Conservation (phyloP, 2,888 invertebrate species). For the Lochmaea capreae region DNA sequence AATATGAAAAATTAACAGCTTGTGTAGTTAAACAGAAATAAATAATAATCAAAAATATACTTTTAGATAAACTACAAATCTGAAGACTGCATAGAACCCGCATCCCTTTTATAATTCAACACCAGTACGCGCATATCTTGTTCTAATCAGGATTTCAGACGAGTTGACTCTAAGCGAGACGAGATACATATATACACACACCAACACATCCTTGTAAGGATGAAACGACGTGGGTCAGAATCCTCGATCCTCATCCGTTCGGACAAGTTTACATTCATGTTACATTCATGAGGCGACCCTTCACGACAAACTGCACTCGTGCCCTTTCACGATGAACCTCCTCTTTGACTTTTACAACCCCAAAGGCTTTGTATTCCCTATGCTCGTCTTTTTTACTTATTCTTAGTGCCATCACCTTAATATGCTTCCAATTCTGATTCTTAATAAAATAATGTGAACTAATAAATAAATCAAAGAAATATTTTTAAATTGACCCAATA, state of each 20-base stretch:
- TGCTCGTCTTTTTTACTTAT: constrained; percentile 26
- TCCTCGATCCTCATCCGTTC: constrained; percentile 36
- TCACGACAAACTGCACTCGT: constrained; percentile 52
- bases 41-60: too few relatives aligned
- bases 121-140: constrained; percentile 34
- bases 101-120: constrained; percentile 36
- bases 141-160: constrained; percentile 38
- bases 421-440: constrained; percentile 37
- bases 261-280: constrained; percentile 55
- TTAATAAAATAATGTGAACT: not conserved
- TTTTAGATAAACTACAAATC: too few relatives aligned
- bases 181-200: constrained; percentile 19
- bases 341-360: constrained; percentile 37
- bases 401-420: constrained; percentile 40
- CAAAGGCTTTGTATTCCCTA: constrained; percentile 41
- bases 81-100: too few relatives aligned
- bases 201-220: constrained; percentile 35
- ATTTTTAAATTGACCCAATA: too few relatives aligned
- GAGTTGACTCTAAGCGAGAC: constrained; percentile 30
- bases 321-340: constrained; percentile 39
- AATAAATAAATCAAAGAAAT: too few relatives aligned
- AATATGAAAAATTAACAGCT: too few relatives aligned
- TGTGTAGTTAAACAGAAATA: too few relatives aligned
- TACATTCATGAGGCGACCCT: constrained; percentile 55
- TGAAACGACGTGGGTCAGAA: constrained; percentile 44